Conservation (phyloP, 2,888 invertebrate genomes). For the Eueremaeus valkanovi region DNA sequence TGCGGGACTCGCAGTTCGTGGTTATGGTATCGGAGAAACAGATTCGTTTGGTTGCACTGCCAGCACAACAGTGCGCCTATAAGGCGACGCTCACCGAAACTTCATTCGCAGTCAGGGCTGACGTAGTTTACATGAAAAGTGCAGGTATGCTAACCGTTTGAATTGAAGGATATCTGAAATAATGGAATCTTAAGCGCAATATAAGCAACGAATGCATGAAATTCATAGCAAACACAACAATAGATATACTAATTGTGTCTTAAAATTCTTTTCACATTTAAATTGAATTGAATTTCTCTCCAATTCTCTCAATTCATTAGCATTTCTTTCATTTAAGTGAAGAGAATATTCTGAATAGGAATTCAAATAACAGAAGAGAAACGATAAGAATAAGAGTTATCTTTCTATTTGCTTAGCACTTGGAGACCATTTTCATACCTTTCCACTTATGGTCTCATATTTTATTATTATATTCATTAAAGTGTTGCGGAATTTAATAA, state of each 20-base stretch:
- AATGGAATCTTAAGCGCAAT: too few species aligned
- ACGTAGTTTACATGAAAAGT: conserved; percentile 75
- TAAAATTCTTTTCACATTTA: neutral
- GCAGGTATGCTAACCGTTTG: conserved; percentile 57
- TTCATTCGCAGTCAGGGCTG: conserved; percentile 89
- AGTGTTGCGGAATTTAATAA: neutral
- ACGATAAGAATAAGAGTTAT: neutral
- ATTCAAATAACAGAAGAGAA: neutral
- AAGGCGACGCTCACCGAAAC: conserved; percentile 83
- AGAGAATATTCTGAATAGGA: neutral
- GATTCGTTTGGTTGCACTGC: conserved; percentile 85
- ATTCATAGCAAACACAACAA: too few species aligned
- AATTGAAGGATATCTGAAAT: too few species aligned
- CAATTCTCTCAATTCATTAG: neutral
- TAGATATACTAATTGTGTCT: neutral
- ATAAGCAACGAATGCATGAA: too few species aligned
- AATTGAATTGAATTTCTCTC: neutral
- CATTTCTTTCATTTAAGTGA: too few species aligned
- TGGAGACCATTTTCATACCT: neutral
- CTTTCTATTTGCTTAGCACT: neutral
- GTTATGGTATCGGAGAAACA: conserved; percentile 93
- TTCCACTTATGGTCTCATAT: too few species aligned
- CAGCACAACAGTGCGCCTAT: conserved; percentile 89
- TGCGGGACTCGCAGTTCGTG: conserved; percentile 81
- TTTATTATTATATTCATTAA: neutral